Evolutionary conservation across 2,797 vertebrate species (phyloP), one percentile per base, ranked within the genome.

Genomic region (Pitangus sulphuratus): DNA sequence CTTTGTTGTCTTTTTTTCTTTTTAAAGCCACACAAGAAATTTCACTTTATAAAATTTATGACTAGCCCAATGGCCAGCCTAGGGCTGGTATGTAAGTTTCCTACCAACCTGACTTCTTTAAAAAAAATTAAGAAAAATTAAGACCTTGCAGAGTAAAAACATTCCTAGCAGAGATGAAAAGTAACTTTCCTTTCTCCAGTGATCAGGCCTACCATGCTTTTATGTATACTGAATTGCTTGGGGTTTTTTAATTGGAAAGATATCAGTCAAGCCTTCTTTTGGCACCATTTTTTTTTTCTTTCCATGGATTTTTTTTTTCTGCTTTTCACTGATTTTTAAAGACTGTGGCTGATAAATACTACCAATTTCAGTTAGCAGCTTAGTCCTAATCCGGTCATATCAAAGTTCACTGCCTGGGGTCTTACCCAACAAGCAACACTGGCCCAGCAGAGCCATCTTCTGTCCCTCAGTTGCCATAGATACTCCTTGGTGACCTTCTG

Each of bases 11-110:
- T 53, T 53, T 53, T 75, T 83, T 53, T n/a, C 11, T 57, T 91
- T 87, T 87, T 84, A 89, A 86, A 94, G 77, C 57, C 88, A 86
- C 72, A 65, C 20, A 90, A 95, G 75, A 93, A 96, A 96, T 82
- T 56, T 39, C 42, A 84, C 74, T 94, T 97, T 35, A 93, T 56
- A 48, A 74, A 84, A 93, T 95, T 92, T 89, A 97, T 80, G 80
- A 86, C 60, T 78, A 87, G 47, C 70, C 76, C 90, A 92, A 83
- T 78, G 89, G 90, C 87, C 96, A 84, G 65, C 60, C 91, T 68
- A 3, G 56, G 58, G 53, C 86, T 91, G 93, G 82, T 82, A 54
- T 94, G 37, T 75, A 90, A 87, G 90, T 95, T 56, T 89, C 66
- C 80, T 91, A 75, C 92, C 54, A 57, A 85, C n/a, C 33, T 60